Percentiles rank a stretch among this genome's conserved stretches.
Conservation (phyloP, 1,140 invertebrate genomes). For the Palaemon carinicauda region DNA sequence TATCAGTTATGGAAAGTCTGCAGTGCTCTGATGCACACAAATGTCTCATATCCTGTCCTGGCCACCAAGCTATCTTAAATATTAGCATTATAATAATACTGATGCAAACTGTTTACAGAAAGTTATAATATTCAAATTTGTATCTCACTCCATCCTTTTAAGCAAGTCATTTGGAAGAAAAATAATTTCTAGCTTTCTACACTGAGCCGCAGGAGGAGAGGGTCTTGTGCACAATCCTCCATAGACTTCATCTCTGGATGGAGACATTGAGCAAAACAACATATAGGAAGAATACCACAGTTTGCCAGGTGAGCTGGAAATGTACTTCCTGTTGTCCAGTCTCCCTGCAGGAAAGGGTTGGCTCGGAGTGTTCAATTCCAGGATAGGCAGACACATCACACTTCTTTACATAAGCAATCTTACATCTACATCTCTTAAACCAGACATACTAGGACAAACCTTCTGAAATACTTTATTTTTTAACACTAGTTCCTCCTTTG, state of each 20-base stretch:
- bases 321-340: conserved; percentile 15
- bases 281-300: conserved; percentile 34
- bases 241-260: conserved; percentile 24
- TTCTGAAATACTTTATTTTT: neutral
- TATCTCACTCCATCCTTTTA: neutral
- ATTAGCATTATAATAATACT: neutral
- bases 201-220: conserved; percentile 4
- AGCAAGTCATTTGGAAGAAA: neutral
- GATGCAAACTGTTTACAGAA: too few species aligned
- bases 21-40: conserved; percentile 32
- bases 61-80: conserved; percentile 18
- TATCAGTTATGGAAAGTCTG: neutral
- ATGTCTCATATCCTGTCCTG: conserved; percentile 17
- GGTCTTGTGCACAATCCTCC: conserved; percentile 4
- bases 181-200: neutral
- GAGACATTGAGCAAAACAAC: conserved; percentile 52
- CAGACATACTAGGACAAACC: neutral
- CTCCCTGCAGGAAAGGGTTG: conserved; percentile 4
- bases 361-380: conserved; percentile 13
- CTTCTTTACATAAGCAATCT: neutral
- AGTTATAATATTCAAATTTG: neutral
- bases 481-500: neutral
- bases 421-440: neutral
- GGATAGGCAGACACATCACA: conserved; percentile 20
- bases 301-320: conserved; percentile 6